phyloP scores from a whole-genome alignment of 2,113 vertebrate species.

The Menura novaehollandiae region DNA sequence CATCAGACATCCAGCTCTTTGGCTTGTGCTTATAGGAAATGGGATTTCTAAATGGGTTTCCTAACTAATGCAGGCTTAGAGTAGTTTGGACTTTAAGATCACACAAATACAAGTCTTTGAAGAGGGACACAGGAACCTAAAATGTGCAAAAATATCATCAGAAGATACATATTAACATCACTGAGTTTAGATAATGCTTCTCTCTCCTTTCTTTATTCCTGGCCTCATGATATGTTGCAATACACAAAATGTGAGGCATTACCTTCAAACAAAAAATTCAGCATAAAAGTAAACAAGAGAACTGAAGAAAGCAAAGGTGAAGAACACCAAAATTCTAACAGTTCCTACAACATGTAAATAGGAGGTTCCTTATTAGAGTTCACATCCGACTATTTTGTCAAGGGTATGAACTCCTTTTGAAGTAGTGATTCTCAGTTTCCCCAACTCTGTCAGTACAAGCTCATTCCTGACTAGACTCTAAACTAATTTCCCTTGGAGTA shows the following conservation, averaged over 20 bases:
- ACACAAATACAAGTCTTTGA: neutral
- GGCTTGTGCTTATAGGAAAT: neutral
- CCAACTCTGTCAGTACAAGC: neutral
- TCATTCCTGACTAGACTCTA: neutral
- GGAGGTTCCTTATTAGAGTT: neutral
- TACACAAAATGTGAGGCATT: neutral
- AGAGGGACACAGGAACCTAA: neutral
- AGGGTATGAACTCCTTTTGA: neutral
- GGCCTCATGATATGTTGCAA: neutral
- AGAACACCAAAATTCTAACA: neutral
- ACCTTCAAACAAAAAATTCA: neutral
- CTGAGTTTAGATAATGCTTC: neutral
- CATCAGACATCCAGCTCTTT: neutral
- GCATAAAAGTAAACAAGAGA: neutral
- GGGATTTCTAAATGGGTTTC: neutral
- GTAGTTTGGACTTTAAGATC: neutral
- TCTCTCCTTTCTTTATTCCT: neutral
- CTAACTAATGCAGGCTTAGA: neutral
- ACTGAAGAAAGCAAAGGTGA: neutral
- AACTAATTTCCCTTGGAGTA: neutral
- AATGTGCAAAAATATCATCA: neutral
- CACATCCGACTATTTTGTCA: neutral
- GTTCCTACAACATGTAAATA: neutral
- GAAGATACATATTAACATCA: neutral
- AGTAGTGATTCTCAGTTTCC: neutral